Evolutionary conservation across 2,888 invertebrate species (phyloP).

Genomic region (Leucophenga montana): DNA sequence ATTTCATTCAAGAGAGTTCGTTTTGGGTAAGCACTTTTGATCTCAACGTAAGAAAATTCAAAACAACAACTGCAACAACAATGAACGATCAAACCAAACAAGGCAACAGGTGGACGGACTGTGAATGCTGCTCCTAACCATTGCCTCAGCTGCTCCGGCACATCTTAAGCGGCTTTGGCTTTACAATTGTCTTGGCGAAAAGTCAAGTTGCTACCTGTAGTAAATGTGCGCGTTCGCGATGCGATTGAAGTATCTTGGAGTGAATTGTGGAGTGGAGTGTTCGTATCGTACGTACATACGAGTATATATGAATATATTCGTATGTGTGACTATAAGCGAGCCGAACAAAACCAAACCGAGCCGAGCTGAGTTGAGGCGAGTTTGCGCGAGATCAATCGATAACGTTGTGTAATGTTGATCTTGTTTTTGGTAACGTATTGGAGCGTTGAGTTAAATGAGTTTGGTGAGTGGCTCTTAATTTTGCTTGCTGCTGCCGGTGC

Average conservation of each 20-base stretch:
- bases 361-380: conserved; percentile 53
- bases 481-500: conserved; percentile 35
- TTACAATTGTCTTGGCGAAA: conserved; percentile 50
- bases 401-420: conserved; percentile 64
- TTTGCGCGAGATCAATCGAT: conserved; percentile 60
- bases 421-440: conserved; percentile 63
- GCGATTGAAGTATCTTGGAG: background rate
- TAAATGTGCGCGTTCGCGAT: background rate
- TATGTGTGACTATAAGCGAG: no score
- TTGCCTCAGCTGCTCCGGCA: no score
- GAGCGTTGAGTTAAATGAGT: conserved; percentile 62
- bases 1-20: conserved; percentile 41
- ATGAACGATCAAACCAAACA: conserved; percentile 41
- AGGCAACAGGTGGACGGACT: conserved; percentile 58
- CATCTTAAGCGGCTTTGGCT: conserved; percentile 44
- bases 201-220: conserved; percentile 58
- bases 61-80: conserved; percentile 18
- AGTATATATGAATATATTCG: background rate
- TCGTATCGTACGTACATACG: background rate
- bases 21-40: conserved; percentile 38
- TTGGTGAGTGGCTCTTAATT: conserved; percentile 55
- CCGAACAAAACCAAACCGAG: no score
- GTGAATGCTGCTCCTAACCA: conserved; percentile 38
- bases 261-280: background rate
- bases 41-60: conserved; percentile 21